Base-by-base conservation (phyloP, 2,888 invertebrate species). In the Schrankia costaestrigalis region DNA sequence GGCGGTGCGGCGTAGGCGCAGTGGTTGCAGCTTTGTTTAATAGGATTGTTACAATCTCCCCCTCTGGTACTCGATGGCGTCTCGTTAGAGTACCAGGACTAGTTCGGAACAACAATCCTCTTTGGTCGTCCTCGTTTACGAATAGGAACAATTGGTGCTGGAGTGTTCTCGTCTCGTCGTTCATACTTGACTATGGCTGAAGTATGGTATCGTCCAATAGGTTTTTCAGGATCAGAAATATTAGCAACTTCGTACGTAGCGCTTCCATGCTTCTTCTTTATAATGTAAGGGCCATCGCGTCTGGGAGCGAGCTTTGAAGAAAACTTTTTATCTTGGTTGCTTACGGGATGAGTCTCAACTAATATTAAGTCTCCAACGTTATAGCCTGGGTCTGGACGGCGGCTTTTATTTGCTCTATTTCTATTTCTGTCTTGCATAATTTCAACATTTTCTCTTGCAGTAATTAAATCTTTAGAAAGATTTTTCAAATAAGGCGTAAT, bases 251-350 rank as follows among this genome's bases (percentile, higher is more conserved):
- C 27, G 10, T 36, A 36, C 11, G 24, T 36, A 2, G 31, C 18
- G 1, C 13, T 24, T 14, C 40, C 44, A 11, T 34, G 34, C 1
- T 23, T 2, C 0, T 19, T 0, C 0, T 21, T 0, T 0, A 44
- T 32, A 0, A 40, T 4, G 3, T 46, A 41, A 5, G 42, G 42
- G 0, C 42, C 45, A 11, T 45, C 42, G n/a, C 48, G 14, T 0
- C 40, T 27, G 0, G 42, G 41, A 0, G 31, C 26, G 1, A 45
- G 24, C 7, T 48, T 48, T 0, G 38, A 21, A 0, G 18, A 33
- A 0, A 33, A 5, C 0, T 35, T 36, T 0, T 31, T 27, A 6
- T 7, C n/a, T 5, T 8, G 17, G 1, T 21, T 36, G 10, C 35
- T 46, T 0, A 41, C 0, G 0, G 31, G 6, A 2, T 49, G 41